Percentiles rank a stretch among this genome's conserved stretches.
Conservation (phyloP, 2,113 vertebrate genomes). For the Halichoeres trimaculatus region DNA sequence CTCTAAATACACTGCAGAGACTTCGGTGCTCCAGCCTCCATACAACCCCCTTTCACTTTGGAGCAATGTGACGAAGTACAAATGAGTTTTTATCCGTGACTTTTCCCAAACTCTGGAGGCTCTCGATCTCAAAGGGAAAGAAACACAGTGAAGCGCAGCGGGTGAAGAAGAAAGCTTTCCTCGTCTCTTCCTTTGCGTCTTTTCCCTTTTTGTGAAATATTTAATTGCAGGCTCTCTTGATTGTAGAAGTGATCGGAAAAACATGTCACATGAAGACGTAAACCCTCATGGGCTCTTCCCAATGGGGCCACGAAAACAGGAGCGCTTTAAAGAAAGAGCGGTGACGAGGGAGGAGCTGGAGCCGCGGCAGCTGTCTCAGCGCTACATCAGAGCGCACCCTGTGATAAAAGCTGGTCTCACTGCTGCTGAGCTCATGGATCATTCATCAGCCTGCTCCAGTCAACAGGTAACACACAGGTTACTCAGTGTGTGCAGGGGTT, state of each 20-base stretch:
- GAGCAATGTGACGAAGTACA: constrained; percentile 11
- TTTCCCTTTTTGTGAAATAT: constrained; percentile 17
- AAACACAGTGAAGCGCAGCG: constrained; percentile 15
- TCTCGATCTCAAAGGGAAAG: not conserved
- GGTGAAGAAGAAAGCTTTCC: constrained; percentile 1
- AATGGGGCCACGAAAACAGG: not conserved
- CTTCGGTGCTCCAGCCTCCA: constrained; percentile 4
- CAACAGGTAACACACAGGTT: constrained; percentile 32
- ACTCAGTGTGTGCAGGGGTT: constrained; percentile 1
- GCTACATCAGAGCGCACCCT: not conserved
- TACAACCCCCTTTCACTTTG: constrained; percentile 15
- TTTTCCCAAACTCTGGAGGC: constrained; percentile 8
- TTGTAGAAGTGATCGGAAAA: constrained; percentile 40
- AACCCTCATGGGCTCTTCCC: constrained; percentile 25
- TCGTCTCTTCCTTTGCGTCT: not conserved
- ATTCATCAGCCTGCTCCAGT: constrained; percentile 35
- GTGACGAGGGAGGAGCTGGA: not conserved
- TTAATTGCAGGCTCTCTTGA: constrained; percentile 4
- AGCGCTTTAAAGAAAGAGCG: not conserved
- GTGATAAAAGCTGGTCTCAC: not conserved
- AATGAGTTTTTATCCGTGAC: not conserved
- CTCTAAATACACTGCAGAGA: constrained; percentile 12
- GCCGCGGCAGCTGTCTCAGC: constrained; percentile 1
- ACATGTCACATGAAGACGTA: constrained; percentile 7
- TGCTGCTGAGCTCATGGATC: constrained; percentile 21